Conservation (phyloP, 92 coral and sea anemone genomes). For the Metridium senile region DNA sequence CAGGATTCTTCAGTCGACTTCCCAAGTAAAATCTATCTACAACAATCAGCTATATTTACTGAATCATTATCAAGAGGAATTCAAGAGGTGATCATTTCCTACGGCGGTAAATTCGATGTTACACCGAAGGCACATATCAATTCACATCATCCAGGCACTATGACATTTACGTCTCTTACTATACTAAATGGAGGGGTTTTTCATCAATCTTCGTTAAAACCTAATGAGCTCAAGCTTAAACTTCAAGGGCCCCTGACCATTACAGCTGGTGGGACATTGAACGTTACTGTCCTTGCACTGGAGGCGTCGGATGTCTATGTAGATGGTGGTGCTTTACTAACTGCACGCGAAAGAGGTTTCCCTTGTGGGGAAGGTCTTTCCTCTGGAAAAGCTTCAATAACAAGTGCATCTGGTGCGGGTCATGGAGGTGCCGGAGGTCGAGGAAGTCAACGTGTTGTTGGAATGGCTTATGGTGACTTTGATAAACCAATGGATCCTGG, state of each 20-base stretch:
- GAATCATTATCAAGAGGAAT: slow-evolving; percentile 45
- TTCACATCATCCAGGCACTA: slow-evolving; percentile 34
- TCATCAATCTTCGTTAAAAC: slow-evolving; percentile 41
- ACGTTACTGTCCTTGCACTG: slow-evolving; percentile 40
- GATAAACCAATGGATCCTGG: slow-evolving; percentile 48
- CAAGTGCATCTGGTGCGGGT: slow-evolving; percentile 73
- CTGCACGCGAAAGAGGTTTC: slow-evolving; percentile 65
- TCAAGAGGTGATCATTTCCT: slow-evolving; percentile 43
- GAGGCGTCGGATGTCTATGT: slow-evolving; percentile 49
- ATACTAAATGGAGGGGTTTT: slow-evolving; percentile 61
- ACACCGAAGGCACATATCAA: slow-evolving; percentile 52
- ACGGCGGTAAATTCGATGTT: slow-evolving; percentile 50
- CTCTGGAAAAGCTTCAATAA: slow-evolving; percentile 42
- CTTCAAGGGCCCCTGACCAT: slow-evolving; percentile 42
- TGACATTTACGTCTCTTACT: slow-evolving; percentile 47
- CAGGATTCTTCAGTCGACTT: slow-evolving; percentile 40
- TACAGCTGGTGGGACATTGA: slow-evolving; percentile 59
- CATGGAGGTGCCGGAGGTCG: slow-evolving; percentile 77
- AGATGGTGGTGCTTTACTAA: slow-evolving; percentile 58
- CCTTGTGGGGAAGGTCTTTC: slow-evolving; percentile 45
- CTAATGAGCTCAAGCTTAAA: slow-evolving; percentile 35
- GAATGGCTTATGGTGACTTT: slow-evolving; percentile 56
- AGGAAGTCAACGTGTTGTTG: slow-evolving; percentile 46
- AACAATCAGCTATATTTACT: slow-evolving; percentile 27
- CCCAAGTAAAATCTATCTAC: slow-evolving; percentile 40